Base-by-base conservation (phyloP, 2,113 vertebrate genomes). In the Lynx canadensis region DNA sequence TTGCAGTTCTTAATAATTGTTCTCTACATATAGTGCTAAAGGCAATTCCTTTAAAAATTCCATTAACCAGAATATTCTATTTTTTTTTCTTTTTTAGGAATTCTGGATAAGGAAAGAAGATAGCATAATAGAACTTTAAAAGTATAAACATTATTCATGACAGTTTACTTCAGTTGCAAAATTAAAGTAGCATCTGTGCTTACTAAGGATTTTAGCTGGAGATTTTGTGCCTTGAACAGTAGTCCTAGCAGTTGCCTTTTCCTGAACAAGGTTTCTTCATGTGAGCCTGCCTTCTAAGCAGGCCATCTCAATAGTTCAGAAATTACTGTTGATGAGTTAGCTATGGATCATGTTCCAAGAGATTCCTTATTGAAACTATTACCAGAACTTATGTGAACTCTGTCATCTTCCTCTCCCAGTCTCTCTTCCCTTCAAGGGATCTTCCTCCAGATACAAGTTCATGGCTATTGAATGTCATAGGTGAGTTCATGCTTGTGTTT, bases 401-500 rank as follows among this genome's bases (percentile, higher is more conserved):
- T 92, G 4, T 76, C 57, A 82, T 92, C 65, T 94, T 60, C 90
- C 21, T 82, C 8, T 78, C 12, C 31, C 27, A 66, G 23, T 4
- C 19, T 93, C 52, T 19, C 41, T 95, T 84, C 27, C 18, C 2
- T 91, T 88, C 52, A 63, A 73, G 19, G 55, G 5, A 36, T 18
- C 6, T 89, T 15, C 7, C 33, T 33, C 12, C 21, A 87, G 65
- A 85, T 38, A 18, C 45, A 89, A 89, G 33, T 79, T 85, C n/a
- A 16, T 25, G 66, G 29, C 6, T 31, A 95, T 63, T 87, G 80
- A 95, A 90, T 48, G 29, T 41, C 65, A 52, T 25, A 74, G 14
- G 19, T 76, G 16, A 90, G 13, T 79, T 76, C 41, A 97, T n/a
- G 50, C 94, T 78, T 96, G 63, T 69, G 19, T 89, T 97, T 21